phyloP scores from a whole-genome alignment of 2,113 vertebrate genomes.

The Hiodon tergisus region DNA sequence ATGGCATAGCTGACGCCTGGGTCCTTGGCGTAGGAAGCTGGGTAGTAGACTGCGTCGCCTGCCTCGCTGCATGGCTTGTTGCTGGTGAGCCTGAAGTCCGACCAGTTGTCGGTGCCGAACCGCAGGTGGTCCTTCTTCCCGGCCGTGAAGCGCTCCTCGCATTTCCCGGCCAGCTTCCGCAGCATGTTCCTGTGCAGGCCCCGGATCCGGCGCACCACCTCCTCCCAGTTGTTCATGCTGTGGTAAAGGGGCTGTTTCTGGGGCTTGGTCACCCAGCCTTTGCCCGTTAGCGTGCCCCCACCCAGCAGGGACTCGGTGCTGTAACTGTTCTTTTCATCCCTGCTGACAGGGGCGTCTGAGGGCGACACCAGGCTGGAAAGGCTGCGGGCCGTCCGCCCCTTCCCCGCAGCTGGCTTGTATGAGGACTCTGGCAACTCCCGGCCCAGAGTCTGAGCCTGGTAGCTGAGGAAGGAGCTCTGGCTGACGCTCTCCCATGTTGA shows the following conservation, averaged over 20 bases:
- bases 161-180: conserved; percentile 63
- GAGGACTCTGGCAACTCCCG: conserved; percentile 63
- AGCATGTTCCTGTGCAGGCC: conserved; percentile 67
- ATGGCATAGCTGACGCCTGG: conserved; percentile 70
- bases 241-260: conserved; percentile 67
- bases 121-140: conserved; percentile 71
- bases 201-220: conserved; percentile 66
- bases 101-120: conserved; percentile 76
- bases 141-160: conserved; percentile 73
- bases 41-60: conserved; percentile 72
- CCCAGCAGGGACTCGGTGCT: conserved; percentile 64
- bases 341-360: conserved; percentile 48
- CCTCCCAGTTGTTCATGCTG: conserved; percentile 67
- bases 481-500: conserved; percentile 71
- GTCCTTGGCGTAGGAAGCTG: conserved; percentile 72
- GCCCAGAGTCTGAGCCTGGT: conserved; percentile 61
- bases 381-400: conserved; percentile 54
- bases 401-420: conserved; percentile 51
- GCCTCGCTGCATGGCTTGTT: conserved; percentile 73
- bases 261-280: conserved; percentile 56
- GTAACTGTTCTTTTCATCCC: conserved; percentile 56
- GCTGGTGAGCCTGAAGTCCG: conserved; percentile 69
- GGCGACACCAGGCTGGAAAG: conserved; percentile 50
- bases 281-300: conserved; percentile 44
- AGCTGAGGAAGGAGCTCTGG: conserved; percentile 64